Conservation (phyloP, 2,888 invertebrate species). For the Liopterus haemorrhoidalis region DNA sequence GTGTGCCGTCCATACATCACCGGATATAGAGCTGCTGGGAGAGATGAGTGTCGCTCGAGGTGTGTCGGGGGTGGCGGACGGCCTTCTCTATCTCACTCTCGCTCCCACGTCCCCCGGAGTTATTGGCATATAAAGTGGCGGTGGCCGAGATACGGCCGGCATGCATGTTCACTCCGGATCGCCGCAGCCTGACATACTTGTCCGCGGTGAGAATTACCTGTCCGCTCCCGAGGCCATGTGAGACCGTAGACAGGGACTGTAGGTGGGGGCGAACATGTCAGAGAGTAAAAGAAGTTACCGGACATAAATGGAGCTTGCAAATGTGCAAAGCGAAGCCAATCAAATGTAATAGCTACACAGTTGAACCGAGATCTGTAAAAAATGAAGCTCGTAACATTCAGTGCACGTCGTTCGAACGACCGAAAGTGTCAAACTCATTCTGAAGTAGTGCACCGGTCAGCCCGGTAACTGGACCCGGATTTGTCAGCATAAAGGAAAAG, state of each 20-base stretch:
- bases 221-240: too few relatives aligned
- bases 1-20: constrained; percentile 54
- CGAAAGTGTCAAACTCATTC: constrained; percentile 30
- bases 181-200: neutral
- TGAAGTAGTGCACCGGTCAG: constrained; percentile 32
- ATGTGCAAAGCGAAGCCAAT: constrained; percentile 19
- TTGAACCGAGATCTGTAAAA: constrained; percentile 21
- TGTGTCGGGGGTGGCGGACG: constrained; percentile 19
- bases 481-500: constrained; percentile 35
- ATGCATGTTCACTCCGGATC: too few relatives aligned
- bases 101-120: neutral
- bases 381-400: constrained; percentile 26
- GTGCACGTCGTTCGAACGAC: constrained; percentile 25
- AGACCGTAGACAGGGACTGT: too few relatives aligned
- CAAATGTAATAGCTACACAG: constrained; percentile 24
- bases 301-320: constrained; percentile 20
- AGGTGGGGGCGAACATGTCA: constrained; percentile 5
- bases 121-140: too few relatives aligned
- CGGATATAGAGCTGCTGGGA: constrained; percentile 41
- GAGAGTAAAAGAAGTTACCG: neutral
- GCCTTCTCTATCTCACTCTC: neutral
- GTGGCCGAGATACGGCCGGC: too few relatives aligned
- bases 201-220: neutral
- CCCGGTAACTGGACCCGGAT: constrained; percentile 27
- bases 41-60: constrained; percentile 17